Base-by-base conservation (phyloP, 2,888 invertebrate genomes). In the Agrochola litura region DNA sequence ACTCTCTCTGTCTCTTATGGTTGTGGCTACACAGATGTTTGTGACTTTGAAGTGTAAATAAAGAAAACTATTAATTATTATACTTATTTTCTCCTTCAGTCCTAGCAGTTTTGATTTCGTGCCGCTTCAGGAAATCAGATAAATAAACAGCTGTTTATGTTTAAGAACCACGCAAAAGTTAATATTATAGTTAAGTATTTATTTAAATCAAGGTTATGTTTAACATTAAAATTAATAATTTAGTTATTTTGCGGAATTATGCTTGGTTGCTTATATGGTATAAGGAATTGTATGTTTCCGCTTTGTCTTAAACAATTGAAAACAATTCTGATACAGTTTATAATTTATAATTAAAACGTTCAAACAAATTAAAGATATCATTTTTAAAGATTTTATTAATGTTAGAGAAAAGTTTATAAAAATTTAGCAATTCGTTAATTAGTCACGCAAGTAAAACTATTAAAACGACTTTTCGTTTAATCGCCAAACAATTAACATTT, bases 401-500 rank as follows among this genome's bases (percentile, higher is more conserved):
- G 0, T 16, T 30, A 58, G 3, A 30, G 10, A 37, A 46, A 30
- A 60, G 6, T 43, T 56, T 54, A 52, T 30, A 22, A 61, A 49
- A 70, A 73, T 46, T 19, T 43, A 73, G 71, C 54, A 52, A 80
- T 79, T 58, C 63, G 60, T 69, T 86, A 88, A 83, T 81, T 81
- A 83, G 77, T 86, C 80, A 88, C 83, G 87, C 79, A 25, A 80
- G 56, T 10, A 52, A 68, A 76, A 75, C 46, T 58, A 81, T 60
- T 52, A n/a, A n/a, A n/a, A n/a, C n/a, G n/a, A n/a, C n/a, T n/a
- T n/a, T 56, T 25, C 43, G 60, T 72, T 76, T 61, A 70, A 79
- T 85, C 9, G 63, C 56, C 58, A 72, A 81, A 78, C 79, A 85
- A 85, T 87, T 86, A 87, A 88, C 64, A 83, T 86, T 82, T 69